A percentile compares a stretch with the other conserved stretches of the same genome.
Conservation (phyloP, 1,140 invertebrate species). For the Drosophila orena region DNA sequence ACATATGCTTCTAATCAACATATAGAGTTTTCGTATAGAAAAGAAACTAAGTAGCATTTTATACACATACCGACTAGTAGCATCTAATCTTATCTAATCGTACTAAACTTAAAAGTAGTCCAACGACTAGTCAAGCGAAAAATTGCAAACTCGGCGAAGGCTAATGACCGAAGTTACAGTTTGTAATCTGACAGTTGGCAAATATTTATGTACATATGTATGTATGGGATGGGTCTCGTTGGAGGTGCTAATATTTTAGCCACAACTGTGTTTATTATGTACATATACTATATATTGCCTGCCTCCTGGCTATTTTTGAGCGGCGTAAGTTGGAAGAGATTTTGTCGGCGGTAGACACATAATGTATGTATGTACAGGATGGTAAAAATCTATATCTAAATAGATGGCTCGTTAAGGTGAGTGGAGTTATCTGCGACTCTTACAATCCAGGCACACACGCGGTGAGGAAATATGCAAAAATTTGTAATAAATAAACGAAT, state of each 20-base stretch:
- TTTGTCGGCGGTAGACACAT: slow-evolving; percentile 1
- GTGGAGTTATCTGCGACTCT: background rate
- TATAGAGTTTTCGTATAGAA: no score
- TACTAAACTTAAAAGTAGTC: background rate
- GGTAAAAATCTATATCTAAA: background rate
- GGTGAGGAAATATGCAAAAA: slow-evolving; percentile 14
- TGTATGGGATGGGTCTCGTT: background rate
- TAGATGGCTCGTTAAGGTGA: background rate
- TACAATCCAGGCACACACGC: slow-evolving; percentile 13
- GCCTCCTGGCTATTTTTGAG: slow-evolving; percentile 58
- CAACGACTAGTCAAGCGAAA: background rate
- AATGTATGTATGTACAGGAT: slow-evolving; percentile 10
- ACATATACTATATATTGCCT: slow-evolving; percentile 11
- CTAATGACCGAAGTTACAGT: background rate
- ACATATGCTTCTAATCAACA: no score
- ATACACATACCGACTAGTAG: background rate
- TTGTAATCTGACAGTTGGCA: background rate
- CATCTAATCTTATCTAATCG: background rate
- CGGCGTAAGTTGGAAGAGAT: slow-evolving; percentile 51
- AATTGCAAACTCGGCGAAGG: background rate
- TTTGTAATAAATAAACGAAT: slow-evolving; percentile 19
- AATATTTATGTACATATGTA: background rate
- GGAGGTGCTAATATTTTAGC: slow-evolving; percentile 4
- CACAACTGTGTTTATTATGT: slow-evolving; percentile 13
- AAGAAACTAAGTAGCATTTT: no score